Base-by-base conservation (phyloP, 2,113 vertebrate species). In the Orientallactaga bullata region DNA sequence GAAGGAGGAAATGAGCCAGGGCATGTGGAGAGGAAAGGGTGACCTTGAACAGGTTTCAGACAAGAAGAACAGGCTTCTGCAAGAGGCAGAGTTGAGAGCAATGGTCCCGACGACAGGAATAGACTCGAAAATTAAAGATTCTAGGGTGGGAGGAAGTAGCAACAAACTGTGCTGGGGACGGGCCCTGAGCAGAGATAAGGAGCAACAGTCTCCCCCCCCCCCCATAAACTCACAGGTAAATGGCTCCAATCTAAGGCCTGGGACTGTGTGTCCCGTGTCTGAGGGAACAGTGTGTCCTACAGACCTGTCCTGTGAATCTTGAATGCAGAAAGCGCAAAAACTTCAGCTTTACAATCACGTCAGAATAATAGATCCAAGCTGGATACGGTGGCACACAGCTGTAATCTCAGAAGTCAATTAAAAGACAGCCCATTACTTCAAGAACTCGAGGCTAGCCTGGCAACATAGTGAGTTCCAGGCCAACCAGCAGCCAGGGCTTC, bases 221-320 rank as follows among this genome's bases (percentile, higher is more conserved):
- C 0, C 1, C 7, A 11, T 7, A 12, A 0, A 1, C 0, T 0
- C 21, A 3, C 3, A 1, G 58, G 35, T 47, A 8, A 4, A 3
- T 3, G 23, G 7, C 3, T 13, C 21, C n/a, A 10, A 7, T 4
- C 16, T 37, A 21, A 7, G 3, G 17, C 1, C 17, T 61, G 30
- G 42, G 42, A 3, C 2, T 2, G 21, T 3, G 6, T 18, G 10
- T 2, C 20, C 8, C 24, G 0, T 1, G 0, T 7, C 32, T 13
- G 6, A 72, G 58, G 18, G 8, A 10, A 26, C 16, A 39, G 0
- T 4, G 11, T 24, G 32, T 35, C 39, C 79, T 55, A 60, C 21
- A 32, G 21, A 24, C 32, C 61, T 17, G 20, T 32, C 71, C 80
- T 18, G 1, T 24, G 42, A 51, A 18, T 65, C 16, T n/a, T 10